These are phyloP conservation scores for Dicyrtoma fusca DNA, from an alignment of 2,888 invertebrate species.

Conservation along the genomic window DNA sequence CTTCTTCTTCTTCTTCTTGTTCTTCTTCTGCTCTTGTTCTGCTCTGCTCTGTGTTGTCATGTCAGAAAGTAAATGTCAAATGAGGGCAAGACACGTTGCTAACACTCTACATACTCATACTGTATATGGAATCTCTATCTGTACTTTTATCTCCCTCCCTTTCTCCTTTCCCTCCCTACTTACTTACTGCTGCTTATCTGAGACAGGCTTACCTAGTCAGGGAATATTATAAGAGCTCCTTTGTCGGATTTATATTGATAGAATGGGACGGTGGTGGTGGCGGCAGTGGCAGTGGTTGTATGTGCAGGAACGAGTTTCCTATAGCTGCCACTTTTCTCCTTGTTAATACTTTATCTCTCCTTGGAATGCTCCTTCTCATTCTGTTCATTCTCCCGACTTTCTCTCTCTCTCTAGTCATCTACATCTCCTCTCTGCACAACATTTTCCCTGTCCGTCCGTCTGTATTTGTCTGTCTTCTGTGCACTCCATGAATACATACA, in stretches of 20 bases:
- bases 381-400: conserved; percentile 5
- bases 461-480: background rate
- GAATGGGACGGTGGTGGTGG: too few relatives aligned
- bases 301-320: too few relatives aligned
- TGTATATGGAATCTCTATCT: background rate
- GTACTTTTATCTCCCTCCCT: conserved; percentile 37
- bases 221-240: too few relatives aligned
- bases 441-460: background rate
- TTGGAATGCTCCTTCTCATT: conserved; percentile 30
- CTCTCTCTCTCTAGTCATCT: background rate
- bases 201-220: too few relatives aligned
- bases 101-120: conserved; percentile 1
- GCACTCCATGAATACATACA: background rate
- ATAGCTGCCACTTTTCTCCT: too few relatives aligned
- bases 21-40: conserved; percentile 59
- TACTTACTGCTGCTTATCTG: conserved; percentile 33
- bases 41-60: conserved; percentile 13
- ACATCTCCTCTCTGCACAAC: background rate
- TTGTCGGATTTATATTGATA: too few relatives aligned
- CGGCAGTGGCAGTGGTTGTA: too few relatives aligned
- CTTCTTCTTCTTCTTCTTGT: conserved; percentile 61
- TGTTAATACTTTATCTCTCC: background rate
- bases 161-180: conserved; percentile 41
- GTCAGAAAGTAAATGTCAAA: conserved; percentile 18
- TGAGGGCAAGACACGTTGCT: conserved; percentile 16